Evolutionary conservation across 2,888 invertebrate species (phyloP), one percentile per base, ranked within the genome.

Genomic region (Platycheirus albimanus): DNA sequence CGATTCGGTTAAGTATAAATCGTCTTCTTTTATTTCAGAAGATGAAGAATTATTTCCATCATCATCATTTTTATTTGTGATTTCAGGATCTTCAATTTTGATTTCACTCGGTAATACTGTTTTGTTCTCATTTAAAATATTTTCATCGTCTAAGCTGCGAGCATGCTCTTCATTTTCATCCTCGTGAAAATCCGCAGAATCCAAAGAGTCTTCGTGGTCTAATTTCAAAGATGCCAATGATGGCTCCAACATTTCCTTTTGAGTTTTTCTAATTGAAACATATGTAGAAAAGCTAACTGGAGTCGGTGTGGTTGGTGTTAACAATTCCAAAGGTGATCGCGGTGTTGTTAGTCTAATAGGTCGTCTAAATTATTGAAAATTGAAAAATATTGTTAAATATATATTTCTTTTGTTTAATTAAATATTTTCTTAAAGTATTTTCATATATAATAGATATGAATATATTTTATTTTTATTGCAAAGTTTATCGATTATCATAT

Each of bases 341-440:
- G 89, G 86, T 47, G 90, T 89, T 19, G 90, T 89, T 33, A 90
- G 88, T 70, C 89, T 88, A 77, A 91, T 90, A 85, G 90, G 90
- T 58, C 90, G 90, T 81, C 90, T 90, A 80, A 24, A 56, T 56
- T 56, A 38, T 47, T 38, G 41, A 64, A 61, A 52, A 64, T 61
- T 52, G 8, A 75, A 75, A 54, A 64, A 52, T 24, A 7, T 20
- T 52, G 49, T 54, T 66, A 66, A 43, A 54, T 83, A 36, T 71
- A 85, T 83, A 84, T n/a, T n/a, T n/a, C n/a, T n/a, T 85, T 71
- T 85, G 4, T 24, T 0, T 8, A 38, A 45, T 43, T n/a, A 41
- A 13, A 19, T 10, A 3, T 61, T 15, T 10, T 28, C 11, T 67
- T 45, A 24, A 49, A 28, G 10, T 17, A 13, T 49, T 38, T 56